Conservation (phyloP, 2,113 vertebrate genomes). For the Centropus bengalensis region DNA sequence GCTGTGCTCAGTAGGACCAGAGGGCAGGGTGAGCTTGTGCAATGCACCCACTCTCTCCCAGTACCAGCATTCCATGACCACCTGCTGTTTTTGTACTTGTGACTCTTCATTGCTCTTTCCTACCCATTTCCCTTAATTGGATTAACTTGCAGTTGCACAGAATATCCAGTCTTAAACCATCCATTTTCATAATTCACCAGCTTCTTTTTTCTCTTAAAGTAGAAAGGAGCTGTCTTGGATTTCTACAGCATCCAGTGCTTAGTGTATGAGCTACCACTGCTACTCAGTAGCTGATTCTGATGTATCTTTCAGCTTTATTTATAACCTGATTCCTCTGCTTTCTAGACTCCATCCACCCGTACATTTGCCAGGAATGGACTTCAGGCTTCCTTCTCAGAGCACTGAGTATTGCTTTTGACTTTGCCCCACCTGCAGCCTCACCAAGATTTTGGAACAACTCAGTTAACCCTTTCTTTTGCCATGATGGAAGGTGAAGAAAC, state of each 20-base stretch:
- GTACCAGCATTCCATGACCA: background rate
- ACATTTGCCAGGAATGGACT: background rate
- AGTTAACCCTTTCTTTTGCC: background rate
- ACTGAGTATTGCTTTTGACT: background rate
- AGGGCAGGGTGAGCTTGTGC: background rate
- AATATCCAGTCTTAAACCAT: background rate
- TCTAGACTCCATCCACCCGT: background rate
- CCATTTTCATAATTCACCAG: background rate
- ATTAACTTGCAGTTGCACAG: background rate
- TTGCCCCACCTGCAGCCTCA: background rate
- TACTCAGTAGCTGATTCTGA: background rate
- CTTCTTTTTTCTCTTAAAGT: background rate
- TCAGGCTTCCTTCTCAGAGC: background rate
- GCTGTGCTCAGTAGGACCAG: background rate
- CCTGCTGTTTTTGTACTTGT: background rate
- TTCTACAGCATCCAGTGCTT: background rate
- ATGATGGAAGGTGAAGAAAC: background rate
- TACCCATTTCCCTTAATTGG: background rate
- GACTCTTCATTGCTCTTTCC: background rate
- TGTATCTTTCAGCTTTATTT: background rate
- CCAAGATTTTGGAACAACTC: background rate
- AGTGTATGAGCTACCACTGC: background rate
- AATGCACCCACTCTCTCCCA: accelerated
- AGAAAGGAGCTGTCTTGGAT: background rate
- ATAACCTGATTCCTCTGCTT: background rate